Evolutionary conservation across 2,797 vertebrate genomes (phyloP), one percentile per base, ranked within the genome.

Genomic region (Micromesistius poutassou): DNA sequence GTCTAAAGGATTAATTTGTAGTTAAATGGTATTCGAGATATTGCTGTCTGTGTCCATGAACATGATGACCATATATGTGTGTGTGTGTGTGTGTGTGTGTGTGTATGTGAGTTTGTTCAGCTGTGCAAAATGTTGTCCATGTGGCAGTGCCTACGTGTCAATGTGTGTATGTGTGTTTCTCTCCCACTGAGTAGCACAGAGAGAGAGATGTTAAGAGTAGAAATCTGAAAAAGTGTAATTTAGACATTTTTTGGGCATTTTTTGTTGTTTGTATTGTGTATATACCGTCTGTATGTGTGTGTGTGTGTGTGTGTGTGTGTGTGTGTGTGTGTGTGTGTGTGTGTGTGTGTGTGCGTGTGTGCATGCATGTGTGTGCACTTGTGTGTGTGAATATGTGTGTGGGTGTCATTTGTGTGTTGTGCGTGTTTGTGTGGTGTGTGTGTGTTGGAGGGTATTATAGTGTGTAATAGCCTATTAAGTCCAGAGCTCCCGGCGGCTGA

Each of bases 381-480:
- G 84, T 70, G 77, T 68, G 46, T 71, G 71, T 30, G 70, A 3
- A 28, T 30, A 30, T 30, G 25, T 30, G 30, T 30, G 70, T 30
- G 70, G 9, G 30, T 31, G 71, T 62, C 30, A 16, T 33, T 22
- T 74, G 72, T 68, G 73, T 76, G 74, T 9, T 76, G 66, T 33
- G 78, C 71, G 71, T 73, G 75, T 62, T 68, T 35, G 40, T 55
- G 74, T 62, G 46, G 42, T 62, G 74, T 75, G 30, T 75, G 77
- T 79, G 73, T 82, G 79, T 84, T 74, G 81, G 75, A 74, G 83
- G 76, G 84, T 87, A 79, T 89, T 86, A 84, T 66, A 83, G 86
- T 89, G 88, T 89, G 87, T 91, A 93, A 93, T 88, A 90, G 90
- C 86, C 88, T 91, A 92, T 92, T 92, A 92, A 91, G 89, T 89